phyloP scores from a whole-genome alignment of 1,140 invertebrate genomes.

The Heliconius eleuchia region DNA sequence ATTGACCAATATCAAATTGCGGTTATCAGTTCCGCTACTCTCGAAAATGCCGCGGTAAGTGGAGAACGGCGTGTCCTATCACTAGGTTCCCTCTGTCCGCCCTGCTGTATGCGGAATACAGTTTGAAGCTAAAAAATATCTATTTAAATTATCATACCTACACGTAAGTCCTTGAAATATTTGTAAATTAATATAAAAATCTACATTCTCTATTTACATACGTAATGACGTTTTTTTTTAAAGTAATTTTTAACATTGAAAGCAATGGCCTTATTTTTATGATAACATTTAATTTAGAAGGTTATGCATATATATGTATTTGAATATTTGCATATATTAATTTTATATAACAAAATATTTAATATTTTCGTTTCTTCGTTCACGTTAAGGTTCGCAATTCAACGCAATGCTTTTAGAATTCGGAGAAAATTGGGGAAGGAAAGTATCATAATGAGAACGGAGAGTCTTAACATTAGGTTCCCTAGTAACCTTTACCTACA shows the following conservation, averaged over 20 bases:
- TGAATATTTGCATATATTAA: background rate
- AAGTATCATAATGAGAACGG: no score
- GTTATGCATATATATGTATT: background rate
- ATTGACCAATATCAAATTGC: no score
- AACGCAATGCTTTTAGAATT: no score
- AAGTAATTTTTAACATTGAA: background rate
- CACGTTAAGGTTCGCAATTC: no score
- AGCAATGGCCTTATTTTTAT: background rate
- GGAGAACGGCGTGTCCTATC: background rate
- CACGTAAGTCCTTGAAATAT: background rate
- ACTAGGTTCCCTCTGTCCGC: background rate
- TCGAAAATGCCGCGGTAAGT: background rate
- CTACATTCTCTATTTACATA: background rate
- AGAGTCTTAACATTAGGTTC: no score
- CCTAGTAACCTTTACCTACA: no score
- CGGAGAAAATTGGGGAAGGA: no score
- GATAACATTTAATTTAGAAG: background rate
- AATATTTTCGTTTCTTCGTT: no score
- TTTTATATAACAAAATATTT: background rate
- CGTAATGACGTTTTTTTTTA: background rate
- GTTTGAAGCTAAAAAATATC: no score
- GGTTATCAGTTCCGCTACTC: no score
- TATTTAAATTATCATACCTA: background rate
- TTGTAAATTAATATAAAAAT: background rate
- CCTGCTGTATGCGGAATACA: no score